phyloP scores from a whole-genome alignment of 1,140 invertebrate genomes.

The Spodoptera litura region DNA sequence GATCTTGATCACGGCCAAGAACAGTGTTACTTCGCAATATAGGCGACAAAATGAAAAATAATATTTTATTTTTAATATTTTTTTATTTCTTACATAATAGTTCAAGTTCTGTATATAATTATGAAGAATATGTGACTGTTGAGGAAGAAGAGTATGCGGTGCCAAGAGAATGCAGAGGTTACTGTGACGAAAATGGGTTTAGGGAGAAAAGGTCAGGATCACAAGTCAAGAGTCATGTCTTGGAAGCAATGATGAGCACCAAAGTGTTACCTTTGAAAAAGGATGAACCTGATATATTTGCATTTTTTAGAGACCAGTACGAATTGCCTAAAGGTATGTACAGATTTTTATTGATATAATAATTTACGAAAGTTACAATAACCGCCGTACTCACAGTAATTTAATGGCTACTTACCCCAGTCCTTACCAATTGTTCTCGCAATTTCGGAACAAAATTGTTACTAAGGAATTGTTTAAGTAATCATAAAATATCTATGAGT shows the following conservation, averaged over 20 bases:
- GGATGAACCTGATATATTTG: slow-evolving; percentile 62
- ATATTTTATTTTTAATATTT: slow-evolving; percentile 26
- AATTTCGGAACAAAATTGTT: too few species aligned
- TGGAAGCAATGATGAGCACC: slow-evolving; percentile 69
- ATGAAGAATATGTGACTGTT: slow-evolving; percentile 48
- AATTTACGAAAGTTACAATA: too few species aligned
- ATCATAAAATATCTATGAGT: too few species aligned
- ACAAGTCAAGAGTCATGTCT: slow-evolving; percentile 61
- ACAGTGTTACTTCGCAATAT: not conserved
- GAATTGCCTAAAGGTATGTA: slow-evolving; percentile 72
- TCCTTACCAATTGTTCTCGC: too few species aligned
- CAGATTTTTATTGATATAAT: not conserved
- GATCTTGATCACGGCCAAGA: slow-evolving; percentile 38
- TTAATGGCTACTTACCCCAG: too few species aligned
- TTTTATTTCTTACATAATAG: slow-evolving; percentile 20
- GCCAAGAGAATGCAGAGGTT: slow-evolving; percentile 51
- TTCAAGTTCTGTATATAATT: slow-evolving; percentile 43
- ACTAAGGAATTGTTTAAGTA: too few species aligned
- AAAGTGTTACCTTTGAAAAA: slow-evolving; percentile 57
- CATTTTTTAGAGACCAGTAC: slow-evolving; percentile 68
- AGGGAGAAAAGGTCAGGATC: slow-evolving; percentile 51
- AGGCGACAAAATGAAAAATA: slow-evolving; percentile 13
- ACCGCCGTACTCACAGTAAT: too few species aligned
- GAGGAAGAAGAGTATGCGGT: slow-evolving; percentile 58
- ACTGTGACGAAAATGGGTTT: slow-evolving; percentile 48